phyloP scores from a whole-genome alignment of 1,140 invertebrate genomes.

The Anastatus disparis region DNA sequence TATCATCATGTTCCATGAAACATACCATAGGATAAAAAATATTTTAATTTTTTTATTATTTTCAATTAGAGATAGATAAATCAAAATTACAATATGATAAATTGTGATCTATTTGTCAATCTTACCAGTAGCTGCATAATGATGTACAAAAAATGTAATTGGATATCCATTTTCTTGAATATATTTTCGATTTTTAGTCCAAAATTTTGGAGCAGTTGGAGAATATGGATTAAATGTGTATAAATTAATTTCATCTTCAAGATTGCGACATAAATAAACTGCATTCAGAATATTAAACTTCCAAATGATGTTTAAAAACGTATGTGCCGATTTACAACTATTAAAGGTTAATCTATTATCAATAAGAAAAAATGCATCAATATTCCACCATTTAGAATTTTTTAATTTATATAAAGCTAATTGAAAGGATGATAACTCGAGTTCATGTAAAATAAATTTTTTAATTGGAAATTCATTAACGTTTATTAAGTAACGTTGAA shows the following conservation, averaged over 20 bases:
- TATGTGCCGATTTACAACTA: not conserved
- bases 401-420: constrained; percentile 2
- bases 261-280: not conserved
- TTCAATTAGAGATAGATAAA: too few species aligned
- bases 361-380: too few species aligned
- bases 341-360: not conserved
- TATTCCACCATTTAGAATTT: not conserved
- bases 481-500: not conserved
- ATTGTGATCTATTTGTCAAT: too few species aligned
- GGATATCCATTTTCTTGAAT: too few species aligned
- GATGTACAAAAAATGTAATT: too few species aligned
- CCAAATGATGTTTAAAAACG: not conserved
- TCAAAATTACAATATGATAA: too few species aligned
- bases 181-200: too few species aligned
- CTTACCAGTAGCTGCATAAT: too few species aligned
- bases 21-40: too few species aligned
- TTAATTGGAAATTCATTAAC: not conserved
- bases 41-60: too few species aligned
- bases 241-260: not conserved
- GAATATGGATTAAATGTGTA: not conserved
- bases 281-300: not conserved
- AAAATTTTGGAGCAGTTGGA: too few species aligned
- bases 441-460: not conserved
- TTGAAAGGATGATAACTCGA: not conserved
- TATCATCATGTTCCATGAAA: too few species aligned